These are phyloP conservation scores for Euplexia lucipara DNA, from an alignment of 2,888 invertebrate species.

Conservation along the genomic window DNA sequence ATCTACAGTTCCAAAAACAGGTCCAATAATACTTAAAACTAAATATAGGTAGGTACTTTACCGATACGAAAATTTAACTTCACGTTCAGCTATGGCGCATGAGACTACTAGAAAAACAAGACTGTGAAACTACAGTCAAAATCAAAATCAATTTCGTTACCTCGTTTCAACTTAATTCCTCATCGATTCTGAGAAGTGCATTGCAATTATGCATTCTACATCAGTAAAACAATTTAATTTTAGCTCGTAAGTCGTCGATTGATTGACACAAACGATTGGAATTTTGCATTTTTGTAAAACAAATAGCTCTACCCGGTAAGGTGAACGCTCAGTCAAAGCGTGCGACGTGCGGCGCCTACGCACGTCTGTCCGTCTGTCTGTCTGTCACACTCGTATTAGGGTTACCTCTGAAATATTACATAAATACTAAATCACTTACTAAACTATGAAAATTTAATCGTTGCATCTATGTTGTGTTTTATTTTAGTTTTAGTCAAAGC, in stretches of 20 bases:
- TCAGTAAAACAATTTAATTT: constrained; percentile 55
- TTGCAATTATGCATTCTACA: constrained; percentile 42
- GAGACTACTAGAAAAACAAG: no score
- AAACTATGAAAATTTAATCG: no score
- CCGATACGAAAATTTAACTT: no score
- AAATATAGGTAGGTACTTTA: no score
- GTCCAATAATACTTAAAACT: no score
- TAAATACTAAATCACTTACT: not conserved
- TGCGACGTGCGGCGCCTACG: constrained; percentile 62
- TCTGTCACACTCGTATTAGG: constrained; percentile 44
- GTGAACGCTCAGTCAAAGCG: constrained; percentile 55
- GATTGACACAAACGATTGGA: constrained; percentile 55
- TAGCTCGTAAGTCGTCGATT: constrained; percentile 46
- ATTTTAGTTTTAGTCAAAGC: not conserved
- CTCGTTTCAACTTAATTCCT: constrained; percentile 20
- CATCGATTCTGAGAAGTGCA: constrained; percentile 19
- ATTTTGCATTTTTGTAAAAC: constrained; percentile 57
- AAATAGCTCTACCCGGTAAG: constrained; percentile 48
- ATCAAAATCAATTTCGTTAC: constrained; percentile 2
- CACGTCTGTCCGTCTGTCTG: constrained; percentile 58
- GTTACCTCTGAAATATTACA: constrained; percentile 4
- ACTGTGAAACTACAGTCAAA: no score
- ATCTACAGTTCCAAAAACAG: no score
- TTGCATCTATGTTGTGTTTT: not conserved
- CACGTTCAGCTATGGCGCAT: no score